phyloP scores from a whole-genome alignment of 2,888 invertebrate species.

The Aproaerema taeniolella region DNA sequence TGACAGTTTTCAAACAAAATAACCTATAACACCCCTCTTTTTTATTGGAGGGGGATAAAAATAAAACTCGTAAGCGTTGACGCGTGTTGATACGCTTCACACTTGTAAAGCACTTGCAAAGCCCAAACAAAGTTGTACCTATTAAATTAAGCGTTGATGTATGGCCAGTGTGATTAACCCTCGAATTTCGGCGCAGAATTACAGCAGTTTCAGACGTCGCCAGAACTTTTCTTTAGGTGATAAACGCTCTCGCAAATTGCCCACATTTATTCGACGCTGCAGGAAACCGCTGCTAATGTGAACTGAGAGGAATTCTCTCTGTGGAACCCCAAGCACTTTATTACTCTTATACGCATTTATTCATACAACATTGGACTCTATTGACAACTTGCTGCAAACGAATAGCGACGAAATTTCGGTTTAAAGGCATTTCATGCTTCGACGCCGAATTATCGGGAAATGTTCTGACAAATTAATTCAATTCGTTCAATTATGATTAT shows the following conservation, averaged over 20 bases:
- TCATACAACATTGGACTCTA: slow-evolving; percentile 47
- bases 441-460: slow-evolving; percentile 44
- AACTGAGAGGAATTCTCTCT: slow-evolving; percentile 45
- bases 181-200: slow-evolving; percentile 57
- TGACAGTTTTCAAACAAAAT: too few species aligned
- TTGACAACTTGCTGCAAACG: slow-evolving; percentile 42
- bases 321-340: slow-evolving; percentile 25
- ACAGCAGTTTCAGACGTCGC: slow-evolving; percentile 63
- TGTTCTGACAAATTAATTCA: slow-evolving; percentile 40
- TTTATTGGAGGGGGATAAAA: not conserved
- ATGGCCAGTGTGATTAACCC: slow-evolving; percentile 61
- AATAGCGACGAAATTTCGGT: slow-evolving; percentile 43
- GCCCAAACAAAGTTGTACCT: slow-evolving; percentile 48
- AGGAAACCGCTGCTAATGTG: slow-evolving; percentile 60
- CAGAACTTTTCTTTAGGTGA: slow-evolving; percentile 73
- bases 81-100: not conserved
- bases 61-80: not conserved
- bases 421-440: slow-evolving; percentile 47
- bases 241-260: slow-evolving; percentile 71
- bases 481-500: slow-evolving; percentile 46
- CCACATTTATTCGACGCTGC: slow-evolving; percentile 62
- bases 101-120: slow-evolving; percentile 24
- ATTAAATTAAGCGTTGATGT: slow-evolving; percentile 63
- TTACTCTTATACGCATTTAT: slow-evolving; percentile 37
- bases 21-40: too few species aligned